phyloP scores from a whole-genome alignment of 2,113 vertebrate genomes.

The Cygnus atratus region DNA sequence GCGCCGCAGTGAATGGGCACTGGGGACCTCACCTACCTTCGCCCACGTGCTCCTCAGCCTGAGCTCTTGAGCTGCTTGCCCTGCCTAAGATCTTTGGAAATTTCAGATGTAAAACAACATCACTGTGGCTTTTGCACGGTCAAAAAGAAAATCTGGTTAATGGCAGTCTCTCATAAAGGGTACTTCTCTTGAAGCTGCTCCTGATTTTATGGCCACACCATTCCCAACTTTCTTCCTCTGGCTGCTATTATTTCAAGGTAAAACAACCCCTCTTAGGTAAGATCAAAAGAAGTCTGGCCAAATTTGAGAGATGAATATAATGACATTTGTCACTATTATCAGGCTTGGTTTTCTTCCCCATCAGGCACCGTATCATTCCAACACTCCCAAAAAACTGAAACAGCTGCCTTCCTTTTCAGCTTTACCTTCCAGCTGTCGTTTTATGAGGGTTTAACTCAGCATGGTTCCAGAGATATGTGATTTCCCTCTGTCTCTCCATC shows the following conservation, averaged over 20 bases:
- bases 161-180: not conserved
- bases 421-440: not conserved
- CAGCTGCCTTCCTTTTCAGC: not conserved
- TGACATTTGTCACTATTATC: not conserved
- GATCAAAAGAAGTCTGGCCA: not conserved
- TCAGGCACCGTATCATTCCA: not conserved
- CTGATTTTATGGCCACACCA: not conserved
- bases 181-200: not conserved
- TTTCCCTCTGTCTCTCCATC: not conserved
- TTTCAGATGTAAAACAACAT: not conserved
- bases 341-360: not conserved
- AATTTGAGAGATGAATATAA: not conserved
- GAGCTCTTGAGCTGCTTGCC: not conserved
- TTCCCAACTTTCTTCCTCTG: not conserved
- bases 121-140: not conserved
- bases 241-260: not conserved
- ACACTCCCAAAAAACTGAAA: not conserved
- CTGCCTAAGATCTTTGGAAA: not conserved
- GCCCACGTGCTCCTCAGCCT: not conserved
- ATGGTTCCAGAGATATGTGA: not conserved
- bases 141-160: not conserved
- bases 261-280: not conserved
- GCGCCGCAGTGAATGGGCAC: not conserved
- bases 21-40: not conserved
- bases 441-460: not conserved